Evolutionary conservation across 2,113 vertebrate species (phyloP), one percentile per base, ranked within the genome.

Genomic region (Pampusana beccarii): DNA sequence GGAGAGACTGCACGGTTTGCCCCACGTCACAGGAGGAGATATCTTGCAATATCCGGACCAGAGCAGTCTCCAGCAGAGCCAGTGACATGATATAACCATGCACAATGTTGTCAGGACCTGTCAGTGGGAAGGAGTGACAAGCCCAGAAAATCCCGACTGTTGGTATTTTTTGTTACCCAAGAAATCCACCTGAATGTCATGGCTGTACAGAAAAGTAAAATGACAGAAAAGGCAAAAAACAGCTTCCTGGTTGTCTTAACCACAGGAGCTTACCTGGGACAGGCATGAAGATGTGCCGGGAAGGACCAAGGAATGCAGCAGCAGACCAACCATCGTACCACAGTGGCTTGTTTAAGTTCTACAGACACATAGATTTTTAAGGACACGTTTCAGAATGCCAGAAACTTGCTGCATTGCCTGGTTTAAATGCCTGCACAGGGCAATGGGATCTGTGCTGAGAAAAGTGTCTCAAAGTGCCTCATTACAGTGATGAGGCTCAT

Each of bases 401-500:
- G 82, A 80, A 64, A 15, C 34, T 33, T 29, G 17, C 28, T 58
- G 38, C 51, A 42, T 51, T 74, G 28, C 29, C 38, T 42, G 36
- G 16, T 88, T 88, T 84, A 88, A 94, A 77, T 26, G n/a, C 40
- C 51, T 85, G 25, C 60, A 78, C 23, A 86, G 82, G 85, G 56
- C 67, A 85, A 29, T 8, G 29, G 33, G 64, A 34, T 80, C 60
- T 94, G 64, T 60, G 60, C 64, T 86, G 80, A 88, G 61, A 67
- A 75, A 19, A 84, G 54, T 48, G 48, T 74, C 75, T 92, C 90
- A 51, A 42, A 93, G 75, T 80, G 64, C 46, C 88, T 96, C 38
- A 48, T 93, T 93, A 93, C 16, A 38, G 69, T 71, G 92, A 94
- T 81, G 64, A 95, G 64, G 24, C 56, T 79, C 48, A 48, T 79